These are phyloP conservation scores for Hydroisotoma schaefferi DNA, from an alignment of 2,888 invertebrate species.

Conservation along the genomic window DNA sequence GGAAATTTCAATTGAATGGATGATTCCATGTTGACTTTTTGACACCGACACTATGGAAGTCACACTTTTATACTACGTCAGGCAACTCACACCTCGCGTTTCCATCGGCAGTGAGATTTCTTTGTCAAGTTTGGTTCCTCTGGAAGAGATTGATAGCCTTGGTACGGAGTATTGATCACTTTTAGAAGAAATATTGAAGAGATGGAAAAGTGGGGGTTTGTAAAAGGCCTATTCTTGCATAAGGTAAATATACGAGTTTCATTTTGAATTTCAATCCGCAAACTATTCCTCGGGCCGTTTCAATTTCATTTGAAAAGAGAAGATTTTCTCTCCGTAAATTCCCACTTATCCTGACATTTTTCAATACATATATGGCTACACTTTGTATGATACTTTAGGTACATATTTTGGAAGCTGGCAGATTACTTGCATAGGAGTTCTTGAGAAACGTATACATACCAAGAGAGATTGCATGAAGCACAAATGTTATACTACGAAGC, in stretches of 20 bases:
- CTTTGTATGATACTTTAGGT: too few relatives aligned
- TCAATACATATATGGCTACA: too few relatives aligned
- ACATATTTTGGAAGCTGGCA: too few relatives aligned
- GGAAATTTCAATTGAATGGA: constrained; percentile 13
- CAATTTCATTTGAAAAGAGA: not conserved
- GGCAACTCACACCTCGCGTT: not conserved
- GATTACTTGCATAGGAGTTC: too few relatives aligned
- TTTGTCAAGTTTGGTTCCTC: too few relatives aligned
- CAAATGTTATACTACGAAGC: too few relatives aligned
- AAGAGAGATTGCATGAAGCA: too few relatives aligned
- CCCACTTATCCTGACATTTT: not conserved
- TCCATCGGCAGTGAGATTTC: too few relatives aligned
- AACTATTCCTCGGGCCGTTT: not conserved
- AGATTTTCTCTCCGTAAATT: not conserved
- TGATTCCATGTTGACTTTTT: constrained; percentile 20
- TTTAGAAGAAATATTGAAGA: not conserved
- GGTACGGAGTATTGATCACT: constrained; percentile 10
- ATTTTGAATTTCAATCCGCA: not conserved
- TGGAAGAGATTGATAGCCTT: constrained; percentile 16
- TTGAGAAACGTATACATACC: too few relatives aligned
- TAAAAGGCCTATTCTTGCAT: too few relatives aligned
- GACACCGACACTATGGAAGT: constrained; percentile 21
- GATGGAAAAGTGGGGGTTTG: not conserved
- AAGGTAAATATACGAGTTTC: too few relatives aligned
- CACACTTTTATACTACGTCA: constrained; percentile 11